Base-by-base conservation (phyloP, 2,113 vertebrate species). In the Nesogale talazaci region DNA sequence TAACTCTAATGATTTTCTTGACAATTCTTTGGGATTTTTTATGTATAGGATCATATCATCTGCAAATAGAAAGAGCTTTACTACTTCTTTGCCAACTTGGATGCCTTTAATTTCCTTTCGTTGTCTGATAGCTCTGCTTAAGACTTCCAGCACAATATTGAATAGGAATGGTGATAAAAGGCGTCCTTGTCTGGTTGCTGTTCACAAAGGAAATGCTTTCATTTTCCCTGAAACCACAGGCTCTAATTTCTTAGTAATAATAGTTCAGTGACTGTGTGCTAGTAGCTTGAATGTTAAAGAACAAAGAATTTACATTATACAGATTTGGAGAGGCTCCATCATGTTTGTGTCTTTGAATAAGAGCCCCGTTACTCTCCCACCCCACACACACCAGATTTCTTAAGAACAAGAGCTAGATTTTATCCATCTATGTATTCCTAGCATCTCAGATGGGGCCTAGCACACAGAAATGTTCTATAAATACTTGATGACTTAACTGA, bases 261-360 rank as follows among this genome's bases (percentile, higher is more conserved):
- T 56, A 75, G 38, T 10, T 17, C 20, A 34, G 22, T 27, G 14
- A 46, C 34, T 59, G 34, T 65, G 19, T 65, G 88, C 80, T 74
- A 42, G 29, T 19, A 52, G 29, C 52, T 81, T 67, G 42, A 77
- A 75, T 82, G 65, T 4, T 67, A 72, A 85, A 79, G n/a, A 63
- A 88, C n/a, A 90, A 77, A 72, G 34, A 38, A 76, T 38, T 75
- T 79, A 38, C 3, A 17, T 69, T 59, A 27, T 56, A 25, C 22
- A 36, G n/a, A 94, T 38, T 23, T 67, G 52, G 19, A 86, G 29
- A 70, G 15, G 15, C 67, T 67, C 36, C 61, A 42, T 42, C 29
- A 84, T 3, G 38, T 92, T 81, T 78, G 34, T 20, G 86, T 89
- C 57, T 95, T 84, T 95, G 23, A 6, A 36, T 57, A 23, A 90